Evolutionary conservation across 2,888 invertebrate genomes (phyloP), one percentile per base, ranked within the genome.

Genomic region (Globia sparganii): DNA sequence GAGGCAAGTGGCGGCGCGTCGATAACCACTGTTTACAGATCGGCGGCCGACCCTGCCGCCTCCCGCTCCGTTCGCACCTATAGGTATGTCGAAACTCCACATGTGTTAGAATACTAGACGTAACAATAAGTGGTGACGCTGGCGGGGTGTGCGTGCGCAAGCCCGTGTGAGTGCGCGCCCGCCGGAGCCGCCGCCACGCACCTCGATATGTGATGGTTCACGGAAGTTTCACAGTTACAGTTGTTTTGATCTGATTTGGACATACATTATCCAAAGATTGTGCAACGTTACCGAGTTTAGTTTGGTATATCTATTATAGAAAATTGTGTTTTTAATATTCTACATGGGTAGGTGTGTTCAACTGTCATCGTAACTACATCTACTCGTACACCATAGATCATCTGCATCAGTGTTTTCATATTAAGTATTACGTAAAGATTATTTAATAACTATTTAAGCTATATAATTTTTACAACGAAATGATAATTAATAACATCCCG

Each of bases 21-120:
- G 94, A 94, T 95, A 95, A 94, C 95, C 94, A 95, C 95, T 95
- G 96, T 96, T 96, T 96, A 96, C 95, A 96, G 95, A 94, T 95
- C 95, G 94, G 93, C 95, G 94, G 95, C 94, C 93, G 94, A 91
- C 95, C 95, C 95, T 95, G 93, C 93, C 93, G 95, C 94, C 94
- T 94, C 94, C 94, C 94, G 95, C 94, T 94, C 93, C 91, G 91
- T 92, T 91, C 92, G 90, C 93, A 93, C 93, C 93, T 93, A 93
- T 94, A 95, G 96, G 96, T 96, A 96, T 92, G 96, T 95, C 90
- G 90, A 91, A 92, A 91, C 88, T 90, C 87, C 89, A 91, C 93
- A 93, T 92, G 92, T 93, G 92, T 83, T 91, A 90, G 86, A 91
- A 90, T 84, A 88, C 90, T 92, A 91, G 85, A 90, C 90, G 90